Base-by-base conservation (phyloP, 2,888 invertebrate genomes). In the Pogonocherus hispidulus region DNA sequence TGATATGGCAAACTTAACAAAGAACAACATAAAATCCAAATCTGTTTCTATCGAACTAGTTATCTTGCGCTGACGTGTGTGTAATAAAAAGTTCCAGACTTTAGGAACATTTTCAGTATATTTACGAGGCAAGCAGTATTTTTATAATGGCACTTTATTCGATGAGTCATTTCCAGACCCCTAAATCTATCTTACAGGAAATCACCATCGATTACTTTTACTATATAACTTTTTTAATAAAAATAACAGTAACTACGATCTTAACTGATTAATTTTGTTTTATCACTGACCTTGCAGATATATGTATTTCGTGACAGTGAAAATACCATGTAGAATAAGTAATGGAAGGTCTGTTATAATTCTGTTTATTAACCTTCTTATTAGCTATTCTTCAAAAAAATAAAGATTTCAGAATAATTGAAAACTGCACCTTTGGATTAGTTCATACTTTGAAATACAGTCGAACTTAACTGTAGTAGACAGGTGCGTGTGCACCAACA, bases 41-140 rank as follows among this genome's bases (percentile, higher is more conserved):
- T 52, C 27, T 41, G 41, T n/a, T 41, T n/a, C 16, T 41, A 41
- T 41, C 41, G 41, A 41, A 41, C 41, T 52, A 52, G 52, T 2
- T 27, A 27, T 27, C 52, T 16, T 16, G 27, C n/a, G 9, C 41
- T 9, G n/a, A 14, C 11, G 52, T 32, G 8, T 27, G 27, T 0
- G 52, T 14, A 27, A 27, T 32, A 52, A 52, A 32, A 14, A 3
- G n/a, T 27, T 52, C 52, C 27, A 14, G n/a, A 27, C 27, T 3
- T 27, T 52, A 23, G 27, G 27, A 52, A 27, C 23, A 27, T 16
- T 9, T 52, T 52, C 8, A 27, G 16, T 22, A 51, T n/a, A 23
- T 51, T 51, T 51, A 51, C 22, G 51, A 51, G 5, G 23, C 9
- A 2, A 11, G 22, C 22, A 11, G 16, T 14, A 27, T 52, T 52